Base-by-base conservation (phyloP, 1,140 invertebrate genomes). In the Eriosoma lanigerum region DNA sequence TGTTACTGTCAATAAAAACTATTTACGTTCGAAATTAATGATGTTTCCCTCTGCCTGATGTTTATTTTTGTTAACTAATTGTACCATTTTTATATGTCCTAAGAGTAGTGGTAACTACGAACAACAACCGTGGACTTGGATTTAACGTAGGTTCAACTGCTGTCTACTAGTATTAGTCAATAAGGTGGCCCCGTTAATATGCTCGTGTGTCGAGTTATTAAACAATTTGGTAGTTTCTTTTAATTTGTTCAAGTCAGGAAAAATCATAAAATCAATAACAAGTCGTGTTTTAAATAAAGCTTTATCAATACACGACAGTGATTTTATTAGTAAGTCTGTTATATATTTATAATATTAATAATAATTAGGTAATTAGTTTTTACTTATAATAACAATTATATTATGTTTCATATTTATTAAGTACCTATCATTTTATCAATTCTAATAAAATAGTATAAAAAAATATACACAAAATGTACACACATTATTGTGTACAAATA, bases 191-290 rank as follows among this genome's bases (percentile, higher is more conserved):
- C 66, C 46, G 66, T 29, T 46, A 17, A n/a, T 21, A 15, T 19
- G 24, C 29, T 24, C 17, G 46, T 29, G 68, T 12, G 15, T 48
- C 48, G 48, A 29, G 19, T n/a, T 26, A 3, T 6, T 52, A 68
- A 24, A 64, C 32, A 38, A 38, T 21, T 26, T 10, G 68, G 68
- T 29, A 72, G 68, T 72, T 72, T 72, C 68, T 72, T 72, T 52
- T 70, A 29, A 29, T n/a, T 52, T 52, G 68, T 72, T 52, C 26
- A 19, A 68, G 68, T 72, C 68, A 72, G 68, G 68, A 72, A n/a
- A n/a, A n/a, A n/a, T n/a, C n/a, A n/a, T 38, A 38, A 72, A 24
- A 72, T 21, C 12, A 52, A 72, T 72, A 50, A 26, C 26, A 70
- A 26, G 46, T 50, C 26, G 50, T 50, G 13, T 10, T 54, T n/a